Base-by-base conservation (phyloP, 2,797 vertebrate genomes). In the Gambelia wislizenii region DNA sequence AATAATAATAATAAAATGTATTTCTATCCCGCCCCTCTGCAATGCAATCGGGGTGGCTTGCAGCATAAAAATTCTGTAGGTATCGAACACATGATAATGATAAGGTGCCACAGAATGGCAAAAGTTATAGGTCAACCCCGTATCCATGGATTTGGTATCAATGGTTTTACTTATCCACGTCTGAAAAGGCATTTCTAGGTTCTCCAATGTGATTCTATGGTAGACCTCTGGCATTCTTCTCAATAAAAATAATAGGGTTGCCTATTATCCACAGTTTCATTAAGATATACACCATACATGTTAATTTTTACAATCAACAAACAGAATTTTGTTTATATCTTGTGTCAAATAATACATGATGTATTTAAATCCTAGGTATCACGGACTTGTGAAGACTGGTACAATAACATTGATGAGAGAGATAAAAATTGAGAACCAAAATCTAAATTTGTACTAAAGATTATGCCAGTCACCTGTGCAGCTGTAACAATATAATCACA, bases 371-470 rank as follows among this genome's bases (percentile, higher is more conserved):
- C 4, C 64, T 42, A 36, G 52, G 36, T 27, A 30, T 47, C 18
- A 54, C 69, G 77, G 72, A 39, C 39, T 25, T 9, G 54, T 95
- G 74, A 89, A 39, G 83, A 76, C 0, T 18, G 49, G 83, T 56
- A 90, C 76, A 89, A 84, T 81, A 86, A 89, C 84, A 83, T 70
- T 49, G 49, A 85, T 89, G 25, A 64, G 12, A 69, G n/a, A 93
- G 18, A 49, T 85, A 47, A 0, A 47, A 0, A 1, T 27, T 25
- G 2, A 76, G 52, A 69, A 85, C 18, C 75, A 81, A 76, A 77
- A 52, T 44, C 61, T 77, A 22, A 0, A 92, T 86, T 84, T 83
- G 61, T 87, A 91, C 84, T 93, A 6, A 10, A n/a, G 54, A 85
- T 42, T 4, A 82, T 83, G 44, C 82, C 33, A 88, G 87, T 54